Conservation (phyloP, 1,140 invertebrate species). For the Rhopalosiphum maidis region DNA sequence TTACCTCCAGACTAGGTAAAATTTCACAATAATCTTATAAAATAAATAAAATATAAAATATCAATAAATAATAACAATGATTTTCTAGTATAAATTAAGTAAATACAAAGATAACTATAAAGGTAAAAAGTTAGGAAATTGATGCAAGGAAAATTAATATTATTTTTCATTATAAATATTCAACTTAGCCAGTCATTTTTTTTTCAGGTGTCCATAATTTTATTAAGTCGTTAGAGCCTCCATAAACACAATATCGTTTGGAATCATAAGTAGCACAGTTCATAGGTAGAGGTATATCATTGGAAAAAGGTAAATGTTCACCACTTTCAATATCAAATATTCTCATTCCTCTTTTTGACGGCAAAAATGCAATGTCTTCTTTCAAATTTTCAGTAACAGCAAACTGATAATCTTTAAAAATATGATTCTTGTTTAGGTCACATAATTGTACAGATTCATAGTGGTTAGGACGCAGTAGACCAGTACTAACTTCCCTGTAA, state of each 20-base stretch:
- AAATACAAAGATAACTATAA: neutral
- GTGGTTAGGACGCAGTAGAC: neutral
- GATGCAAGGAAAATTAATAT: neutral
- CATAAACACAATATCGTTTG: neutral
- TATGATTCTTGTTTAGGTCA: neutral
- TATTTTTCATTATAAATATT: neutral
- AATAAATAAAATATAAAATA: neutral
- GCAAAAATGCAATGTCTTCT: slow-evolving; percentile 43
- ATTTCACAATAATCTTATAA: neutral
- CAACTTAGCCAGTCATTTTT: neutral
- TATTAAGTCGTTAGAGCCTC: neutral
- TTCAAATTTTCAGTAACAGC: slow-evolving; percentile 39
- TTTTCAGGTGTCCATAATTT: slow-evolving; percentile 5
- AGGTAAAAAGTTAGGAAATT: neutral
- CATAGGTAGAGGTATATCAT: neutral
- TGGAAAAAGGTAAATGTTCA: neutral
- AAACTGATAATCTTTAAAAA: slow-evolving; percentile 21
- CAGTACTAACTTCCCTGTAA: slow-evolving; percentile 42
- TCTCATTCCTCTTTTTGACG: neutral
- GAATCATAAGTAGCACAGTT: slow-evolving; percentile 28
- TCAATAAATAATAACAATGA: neutral
- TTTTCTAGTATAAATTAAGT: neutral
- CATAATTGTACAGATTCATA: neutral
- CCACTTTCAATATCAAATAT: slow-evolving; percentile 30
- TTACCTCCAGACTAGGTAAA: neutral